A percentile compares a stretch with the other conserved stretches of the same genome.
These are phyloP conservation scores for Chelonus formosanus DNA, from an alignment of 2,888 invertebrate genomes.

Conservation along the genomic window DNA sequence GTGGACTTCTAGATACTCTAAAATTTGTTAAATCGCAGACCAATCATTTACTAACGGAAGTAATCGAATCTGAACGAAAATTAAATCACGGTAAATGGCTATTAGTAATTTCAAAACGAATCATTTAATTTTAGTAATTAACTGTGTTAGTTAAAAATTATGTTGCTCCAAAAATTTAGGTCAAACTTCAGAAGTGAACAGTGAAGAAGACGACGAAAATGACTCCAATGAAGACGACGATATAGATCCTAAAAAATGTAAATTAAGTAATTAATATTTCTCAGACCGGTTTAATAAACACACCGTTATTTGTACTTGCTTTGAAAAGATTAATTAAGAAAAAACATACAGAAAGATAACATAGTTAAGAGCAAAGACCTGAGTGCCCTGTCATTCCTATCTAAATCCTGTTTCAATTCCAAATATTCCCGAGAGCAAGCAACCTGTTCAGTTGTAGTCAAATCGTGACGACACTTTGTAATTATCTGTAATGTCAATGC, in stretches of 20 bases:
- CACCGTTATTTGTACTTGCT: constrained; percentile 16
- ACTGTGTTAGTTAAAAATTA: no score
- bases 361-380: not conserved
- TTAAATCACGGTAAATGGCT: constrained; percentile 38
- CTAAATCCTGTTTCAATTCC: constrained; percentile 1
- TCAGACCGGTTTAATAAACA: constrained; percentile 27
- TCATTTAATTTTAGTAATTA: no score
- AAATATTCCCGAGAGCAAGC: constrained; percentile 1
- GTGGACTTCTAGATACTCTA: constrained; percentile 45
- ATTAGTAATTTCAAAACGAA: not conserved
- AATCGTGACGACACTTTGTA: constrained; percentile 4
- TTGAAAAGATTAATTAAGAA: constrained; percentile 9
- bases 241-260: constrained; percentile 53
- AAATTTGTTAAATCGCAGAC: constrained; percentile 48
- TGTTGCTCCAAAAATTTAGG: constrained; percentile 37
- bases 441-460: not conserved
- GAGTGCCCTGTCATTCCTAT: not conserved
- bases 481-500: constrained; percentile 11
- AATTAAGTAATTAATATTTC: constrained; percentile 41
- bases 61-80: constrained; percentile 44
- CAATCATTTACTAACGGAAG: constrained; percentile 54
- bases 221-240: constrained; percentile 39
- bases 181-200: constrained; percentile 42
- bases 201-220: constrained; percentile 43
- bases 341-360: not conserved